Evolutionary conservation across 2,888 invertebrate species (phyloP).

Genomic region (Metacarcinus magister): DNA sequence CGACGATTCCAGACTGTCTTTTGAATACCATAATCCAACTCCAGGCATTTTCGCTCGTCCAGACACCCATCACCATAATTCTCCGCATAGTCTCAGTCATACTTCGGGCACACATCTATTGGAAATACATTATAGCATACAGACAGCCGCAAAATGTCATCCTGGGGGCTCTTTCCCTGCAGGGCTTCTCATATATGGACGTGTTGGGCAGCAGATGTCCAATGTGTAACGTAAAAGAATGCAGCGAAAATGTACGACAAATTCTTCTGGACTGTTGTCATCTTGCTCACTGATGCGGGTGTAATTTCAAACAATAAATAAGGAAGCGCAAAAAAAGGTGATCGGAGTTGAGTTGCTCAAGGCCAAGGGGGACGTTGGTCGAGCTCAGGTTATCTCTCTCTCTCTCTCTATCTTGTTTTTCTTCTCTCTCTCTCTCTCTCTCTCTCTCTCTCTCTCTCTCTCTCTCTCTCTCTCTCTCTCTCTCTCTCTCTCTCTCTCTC

Average conservation of each 20-base stretch:
- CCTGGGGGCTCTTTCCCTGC: not conserved
- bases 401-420: not conserved
- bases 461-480: not conserved
- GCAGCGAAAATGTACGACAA: slow-evolving; percentile 51
- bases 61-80: not conserved
- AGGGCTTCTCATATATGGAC: not conserved
- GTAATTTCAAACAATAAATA: slow-evolving; percentile 75
- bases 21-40: slow-evolving; percentile 20
- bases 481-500: slow-evolving; percentile 44
- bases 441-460: not conserved
- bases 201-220: not conserved
- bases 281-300: slow-evolving; percentile 72
- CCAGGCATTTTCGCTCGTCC: slow-evolving; percentile 51
- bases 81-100: not conserved
- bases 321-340: slow-evolving; percentile 64
- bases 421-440: slow-evolving; percentile 20
- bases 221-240: slow-evolving; percentile 51
- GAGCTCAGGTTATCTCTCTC: not conserved
- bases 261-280: slow-evolving; percentile 69
- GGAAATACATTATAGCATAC: not conserved
- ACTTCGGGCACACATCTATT: not conserved
- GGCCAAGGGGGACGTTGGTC: slow-evolving; percentile 56
- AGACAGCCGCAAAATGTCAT: not conserved
- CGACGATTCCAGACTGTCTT: slow-evolving; percentile 55
- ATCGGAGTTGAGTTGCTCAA: slow-evolving; percentile 72